Evolutionary conservation across 2,797 vertebrate species (phyloP).

Genomic region (Phoxinus dragarum): DNA sequence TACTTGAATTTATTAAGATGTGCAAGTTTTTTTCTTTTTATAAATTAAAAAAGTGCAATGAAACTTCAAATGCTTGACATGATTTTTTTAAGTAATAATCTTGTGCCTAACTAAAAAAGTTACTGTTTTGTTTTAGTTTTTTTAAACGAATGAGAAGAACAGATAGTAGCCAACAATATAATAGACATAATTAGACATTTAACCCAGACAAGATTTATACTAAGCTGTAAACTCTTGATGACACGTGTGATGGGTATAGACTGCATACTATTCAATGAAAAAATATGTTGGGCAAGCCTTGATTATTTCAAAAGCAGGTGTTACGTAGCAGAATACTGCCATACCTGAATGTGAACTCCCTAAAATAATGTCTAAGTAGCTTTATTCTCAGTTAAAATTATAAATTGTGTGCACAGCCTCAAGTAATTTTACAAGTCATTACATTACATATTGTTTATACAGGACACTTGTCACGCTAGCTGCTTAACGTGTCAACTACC

Average conservation of each 20-base stretch:
- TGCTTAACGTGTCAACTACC: neutral
- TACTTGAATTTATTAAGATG: neutral
- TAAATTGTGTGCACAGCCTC: neutral
- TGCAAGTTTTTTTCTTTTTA: neutral
- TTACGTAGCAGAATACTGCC: neutral
- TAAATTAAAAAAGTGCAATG: neutral
- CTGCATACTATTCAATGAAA: neutral
- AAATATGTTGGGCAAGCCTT: neutral
- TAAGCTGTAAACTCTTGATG: neutral
- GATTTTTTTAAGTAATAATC: neutral
- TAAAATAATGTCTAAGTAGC: neutral
- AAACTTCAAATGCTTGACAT: neutral
- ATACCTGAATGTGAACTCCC: neutral
- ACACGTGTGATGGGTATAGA: neutral
- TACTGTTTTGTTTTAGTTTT: neutral
- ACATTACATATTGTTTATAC: neutral
- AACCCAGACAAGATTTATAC: too few species aligned
- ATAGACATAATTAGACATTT: neutral
- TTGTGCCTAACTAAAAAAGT: neutral
- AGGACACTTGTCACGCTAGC: neutral
- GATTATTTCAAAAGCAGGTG: neutral
- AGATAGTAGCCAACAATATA: neutral
- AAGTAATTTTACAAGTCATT: neutral
- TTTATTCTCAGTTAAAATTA: neutral
- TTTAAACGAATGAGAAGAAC: neutral